Evolutionary conservation across 1,140 invertebrate species (phyloP).

Genomic region (Listronotus oregonensis): DNA sequence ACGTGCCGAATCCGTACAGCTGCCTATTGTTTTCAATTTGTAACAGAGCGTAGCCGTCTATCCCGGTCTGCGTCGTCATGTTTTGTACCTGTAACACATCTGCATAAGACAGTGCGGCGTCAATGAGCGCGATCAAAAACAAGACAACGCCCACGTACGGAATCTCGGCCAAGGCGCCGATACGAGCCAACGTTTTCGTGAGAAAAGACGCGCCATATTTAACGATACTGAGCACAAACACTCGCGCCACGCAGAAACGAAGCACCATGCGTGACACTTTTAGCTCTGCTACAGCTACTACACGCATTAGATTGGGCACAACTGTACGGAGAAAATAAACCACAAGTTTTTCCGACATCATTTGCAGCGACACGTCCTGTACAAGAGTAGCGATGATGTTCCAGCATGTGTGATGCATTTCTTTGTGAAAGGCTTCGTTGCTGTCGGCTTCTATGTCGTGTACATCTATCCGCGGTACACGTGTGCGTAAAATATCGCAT

Average conservation of each 20-base stretch:
- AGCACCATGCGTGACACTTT: conserved; percentile 1
- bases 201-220: background rate
- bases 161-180: conserved; percentile 1
- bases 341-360: conserved; percentile 1
- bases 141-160: background rate
- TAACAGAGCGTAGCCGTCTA: conserved; percentile 1
- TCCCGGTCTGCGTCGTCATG: background rate
- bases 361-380: conserved; percentile 1
- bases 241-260: conserved; percentile 1
- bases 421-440: conserved; percentile 1
- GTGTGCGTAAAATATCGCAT: conserved; percentile 1
- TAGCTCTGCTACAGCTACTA: background rate
- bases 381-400: background rate
- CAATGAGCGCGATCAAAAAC: background rate
- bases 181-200: background rate
- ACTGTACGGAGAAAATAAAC: conserved; percentile 1
- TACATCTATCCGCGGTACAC: conserved; percentile 1
- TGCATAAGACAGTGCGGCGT: conserved; percentile 1
- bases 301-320: conserved; percentile 1
- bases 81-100: background rate
- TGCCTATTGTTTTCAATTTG: conserved; percentile 1
- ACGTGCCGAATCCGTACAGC: background rate
- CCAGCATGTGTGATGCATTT: conserved; percentile 1
- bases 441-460: conserved; percentile 1
- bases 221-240: conserved; percentile 1